These are phyloP conservation scores for Belgica antarctica DNA, from an alignment of 2,888 invertebrate species.

Conservation along the genomic window DNA sequence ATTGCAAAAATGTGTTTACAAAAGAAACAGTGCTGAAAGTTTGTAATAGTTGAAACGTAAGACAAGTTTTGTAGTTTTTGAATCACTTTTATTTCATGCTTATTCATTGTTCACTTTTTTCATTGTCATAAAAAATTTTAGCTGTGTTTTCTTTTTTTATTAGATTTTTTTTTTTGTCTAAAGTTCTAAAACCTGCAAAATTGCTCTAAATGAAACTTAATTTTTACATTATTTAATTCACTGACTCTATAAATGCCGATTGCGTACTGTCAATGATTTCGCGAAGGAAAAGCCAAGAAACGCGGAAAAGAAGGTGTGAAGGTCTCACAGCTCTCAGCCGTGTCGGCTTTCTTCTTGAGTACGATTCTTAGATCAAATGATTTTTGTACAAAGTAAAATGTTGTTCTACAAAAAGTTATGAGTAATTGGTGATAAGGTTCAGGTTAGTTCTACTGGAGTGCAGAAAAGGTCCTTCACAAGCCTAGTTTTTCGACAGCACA, in stretches of 20 bases:
- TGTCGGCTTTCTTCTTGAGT: no score
- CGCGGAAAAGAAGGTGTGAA: no score
- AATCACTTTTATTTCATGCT: slow-evolving; percentile 14
- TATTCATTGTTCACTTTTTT: not conserved
- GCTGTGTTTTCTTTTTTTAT: slow-evolving; percentile 9
- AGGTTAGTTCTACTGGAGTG: no score
- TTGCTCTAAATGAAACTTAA: not conserved
- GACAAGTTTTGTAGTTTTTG: not conserved
- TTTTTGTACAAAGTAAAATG: no score
- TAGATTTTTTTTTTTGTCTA: slow-evolving; percentile 12
- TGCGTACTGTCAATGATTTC: no score
- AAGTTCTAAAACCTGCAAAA: not conserved
- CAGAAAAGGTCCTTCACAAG: no score
- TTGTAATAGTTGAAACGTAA: not conserved
- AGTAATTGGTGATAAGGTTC: no score
- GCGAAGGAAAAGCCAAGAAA: not conserved
- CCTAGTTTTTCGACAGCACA: not conserved
- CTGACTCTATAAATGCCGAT: slow-evolving; percentile 18
- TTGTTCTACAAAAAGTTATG: no score
- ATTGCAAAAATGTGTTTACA: no score
- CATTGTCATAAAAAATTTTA: slow-evolving; percentile 24
- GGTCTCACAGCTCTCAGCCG: no score
- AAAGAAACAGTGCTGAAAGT: not conserved
- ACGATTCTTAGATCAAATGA: no score
- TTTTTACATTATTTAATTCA: slow-evolving; percentile 3